Evolutionary conservation across 2,113 vertebrate genomes (phyloP), one percentile per base, ranked within the genome.

Genomic region (Nicator chloris): DNA sequence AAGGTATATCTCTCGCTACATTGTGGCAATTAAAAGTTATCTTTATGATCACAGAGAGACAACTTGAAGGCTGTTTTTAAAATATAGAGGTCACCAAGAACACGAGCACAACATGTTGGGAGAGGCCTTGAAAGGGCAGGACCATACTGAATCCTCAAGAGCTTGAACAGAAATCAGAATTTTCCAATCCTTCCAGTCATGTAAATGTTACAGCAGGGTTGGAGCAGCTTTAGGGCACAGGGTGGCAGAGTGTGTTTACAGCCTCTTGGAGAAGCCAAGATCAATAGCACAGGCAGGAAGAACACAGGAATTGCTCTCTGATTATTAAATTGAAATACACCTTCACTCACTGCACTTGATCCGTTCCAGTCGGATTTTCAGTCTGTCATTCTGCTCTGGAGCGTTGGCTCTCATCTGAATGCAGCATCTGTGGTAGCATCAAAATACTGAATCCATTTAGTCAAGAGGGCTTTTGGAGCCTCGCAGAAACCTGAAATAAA

Each of bases 51-150:
- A 24, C 50, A 65, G 44, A 71, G 22, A 50, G 10, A 18, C 6
- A 50, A 26, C 10, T 10, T 15, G 22, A 56, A 51, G 8, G 10
- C 13, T 61, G 15, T 5, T 75, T 50, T n/a, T 45, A 9, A 47
- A 60, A 56, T 15, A 23, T 1, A 65, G 54, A 20, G 9, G 13
- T 39, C 16, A 37, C 13, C 56, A 73, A 21, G 9, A 50, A 13
- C 13, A 39, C 0, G 4, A 56, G 19, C 7, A 27, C 6, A 44
- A 15, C 8, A 3, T 4, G 6, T 19, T 8, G n/a, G 30, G 18
- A 63, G 49, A 49, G 35, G 4, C 11, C 14, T 39, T 44, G 4
- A 51, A 53, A 66, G 4, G 39, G 4, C 17, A 66, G 68, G 57
- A 65, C 33, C 2, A 11, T 2, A 16, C 17, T 24, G 47, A 56